A percentile compares a stretch with the other conserved stretches of the same genome.
Evolutionary conservation across 2,797 vertebrate species (phyloP).

Genomic region (Leptodactylus fallax): DNA sequence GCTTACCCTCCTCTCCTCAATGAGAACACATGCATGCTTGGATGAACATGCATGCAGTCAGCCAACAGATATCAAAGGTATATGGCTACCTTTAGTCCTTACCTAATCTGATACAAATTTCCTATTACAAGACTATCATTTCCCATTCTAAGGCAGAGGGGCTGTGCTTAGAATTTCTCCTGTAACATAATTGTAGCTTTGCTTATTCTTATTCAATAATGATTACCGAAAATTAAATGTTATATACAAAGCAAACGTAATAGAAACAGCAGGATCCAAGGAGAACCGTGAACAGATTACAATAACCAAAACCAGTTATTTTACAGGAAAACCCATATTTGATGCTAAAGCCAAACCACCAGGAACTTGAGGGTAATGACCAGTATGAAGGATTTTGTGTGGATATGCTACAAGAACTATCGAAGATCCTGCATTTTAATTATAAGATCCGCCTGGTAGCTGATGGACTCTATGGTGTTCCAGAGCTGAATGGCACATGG

Average conservation of each 20-base stretch:
- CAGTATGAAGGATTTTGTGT: slow-evolving; percentile 97
- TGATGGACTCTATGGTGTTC: slow-evolving; percentile 91
- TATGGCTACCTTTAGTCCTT: too few relatives aligned
- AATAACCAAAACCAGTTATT: slow-evolving; percentile 66
- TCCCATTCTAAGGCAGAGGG: background rate
- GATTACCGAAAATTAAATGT: background rate
- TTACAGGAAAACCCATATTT: slow-evolving; percentile 98
- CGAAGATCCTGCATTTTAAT: slow-evolving; percentile 93
- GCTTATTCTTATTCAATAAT: background rate
- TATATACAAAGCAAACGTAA: background rate
- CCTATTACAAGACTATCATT: background rate
- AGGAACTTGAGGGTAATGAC: slow-evolving; percentile 92
- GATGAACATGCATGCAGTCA: too few relatives aligned
- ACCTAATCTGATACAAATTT: background rate
- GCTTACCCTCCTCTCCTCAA: too few relatives aligned
- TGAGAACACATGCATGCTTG: too few relatives aligned
- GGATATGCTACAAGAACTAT: slow-evolving; percentile 96
- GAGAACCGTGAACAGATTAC: background rate
- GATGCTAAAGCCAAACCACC: slow-evolving; percentile 94
- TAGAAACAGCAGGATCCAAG: background rate
- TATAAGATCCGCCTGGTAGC: slow-evolving; percentile 94
- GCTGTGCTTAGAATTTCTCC: background rate
- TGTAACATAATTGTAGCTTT: background rate
- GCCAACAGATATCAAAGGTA: too few relatives aligned
- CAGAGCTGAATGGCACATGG: slow-evolving; percentile 93